Evolutionary conservation across 2,888 invertebrate genomes (phyloP).

Genomic region (Trimorus sp.): DNA sequence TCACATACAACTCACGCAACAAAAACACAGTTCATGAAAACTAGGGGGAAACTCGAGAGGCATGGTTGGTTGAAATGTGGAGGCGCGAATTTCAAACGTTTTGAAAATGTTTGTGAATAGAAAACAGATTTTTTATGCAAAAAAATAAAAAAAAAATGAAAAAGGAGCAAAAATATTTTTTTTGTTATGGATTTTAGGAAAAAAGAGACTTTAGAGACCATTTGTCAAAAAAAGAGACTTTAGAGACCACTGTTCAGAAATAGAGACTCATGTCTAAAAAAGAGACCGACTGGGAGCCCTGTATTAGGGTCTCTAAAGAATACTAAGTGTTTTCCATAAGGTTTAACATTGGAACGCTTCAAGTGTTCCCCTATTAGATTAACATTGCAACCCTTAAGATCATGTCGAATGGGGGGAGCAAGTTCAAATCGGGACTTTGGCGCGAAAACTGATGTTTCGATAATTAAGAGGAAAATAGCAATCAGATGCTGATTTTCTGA

Average conservation of each 20-base stretch:
- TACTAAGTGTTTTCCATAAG: too few species aligned
- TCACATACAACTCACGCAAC: constrained; percentile 7
- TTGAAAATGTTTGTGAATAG: constrained; percentile 2
- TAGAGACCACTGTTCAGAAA: constrained; percentile 4
- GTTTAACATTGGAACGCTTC: too few species aligned
- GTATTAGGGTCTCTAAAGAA: too few species aligned
- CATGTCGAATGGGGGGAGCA: too few species aligned
- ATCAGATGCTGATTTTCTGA: too few species aligned
- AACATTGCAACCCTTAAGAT: too few species aligned
- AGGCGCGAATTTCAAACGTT: constrained; percentile 1
- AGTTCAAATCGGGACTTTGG: too few species aligned
- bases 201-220: constrained; percentile 8
- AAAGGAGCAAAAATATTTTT: not conserved
- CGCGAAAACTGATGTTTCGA: too few species aligned
- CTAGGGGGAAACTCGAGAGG: constrained; percentile 6
- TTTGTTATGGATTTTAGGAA: not conserved
- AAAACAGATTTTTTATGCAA: constrained; percentile 5
- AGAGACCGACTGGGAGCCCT: not conserved
- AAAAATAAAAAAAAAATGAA: not conserved
- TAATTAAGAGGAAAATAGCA: too few species aligned
- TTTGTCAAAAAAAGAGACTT: constrained; percentile 8
- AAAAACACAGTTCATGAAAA: not conserved
- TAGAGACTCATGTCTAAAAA: constrained; percentile 6
- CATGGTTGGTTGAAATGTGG: constrained; percentile 3
- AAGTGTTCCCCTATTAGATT: too few species aligned